A percentile compares a stretch with the other conserved stretches of the same genome.
Evolutionary conservation across 2,797 vertebrate genomes (phyloP).

Genomic region (Podarcis siculus): DNA sequence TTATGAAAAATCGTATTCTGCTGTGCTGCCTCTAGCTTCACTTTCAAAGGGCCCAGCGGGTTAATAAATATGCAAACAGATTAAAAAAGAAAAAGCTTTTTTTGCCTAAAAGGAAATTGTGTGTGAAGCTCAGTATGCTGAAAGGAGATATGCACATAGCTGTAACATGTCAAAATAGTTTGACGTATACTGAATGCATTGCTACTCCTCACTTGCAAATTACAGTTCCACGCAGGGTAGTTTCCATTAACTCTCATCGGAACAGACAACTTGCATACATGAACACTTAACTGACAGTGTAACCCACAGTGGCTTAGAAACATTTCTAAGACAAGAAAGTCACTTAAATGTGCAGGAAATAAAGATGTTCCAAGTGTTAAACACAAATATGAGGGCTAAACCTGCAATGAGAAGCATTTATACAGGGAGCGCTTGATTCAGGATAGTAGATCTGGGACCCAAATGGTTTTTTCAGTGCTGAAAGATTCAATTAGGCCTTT

Average conservation of each 20-base stretch:
- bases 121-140: not conserved
- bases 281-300: not conserved
- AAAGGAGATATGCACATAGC: not conserved
- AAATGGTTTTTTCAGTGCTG: not conserved
- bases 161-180: not conserved
- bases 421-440: not conserved
- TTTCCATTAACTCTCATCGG: not conserved
- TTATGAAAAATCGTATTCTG: not conserved
- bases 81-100: not conserved
- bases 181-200: not conserved
- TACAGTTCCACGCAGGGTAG: not conserved
- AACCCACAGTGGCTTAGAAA: not conserved
- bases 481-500: not conserved
- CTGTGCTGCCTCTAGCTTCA: not conserved
- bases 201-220: no score
- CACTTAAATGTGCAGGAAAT: not conserved
- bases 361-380: not conserved
- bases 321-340: not conserved
- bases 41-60: not conserved
- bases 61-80: not conserved
- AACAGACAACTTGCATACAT: not conserved
- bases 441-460: not conserved
- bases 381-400: not conserved
- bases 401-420: not conserved
- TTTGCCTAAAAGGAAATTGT: not conserved